A percentile compares a stretch with the other conserved stretches of the same genome.
phyloP scores from a whole-genome alignment of 2,113 vertebrate genomes.

The Corythornis madagascariensis region DNA sequence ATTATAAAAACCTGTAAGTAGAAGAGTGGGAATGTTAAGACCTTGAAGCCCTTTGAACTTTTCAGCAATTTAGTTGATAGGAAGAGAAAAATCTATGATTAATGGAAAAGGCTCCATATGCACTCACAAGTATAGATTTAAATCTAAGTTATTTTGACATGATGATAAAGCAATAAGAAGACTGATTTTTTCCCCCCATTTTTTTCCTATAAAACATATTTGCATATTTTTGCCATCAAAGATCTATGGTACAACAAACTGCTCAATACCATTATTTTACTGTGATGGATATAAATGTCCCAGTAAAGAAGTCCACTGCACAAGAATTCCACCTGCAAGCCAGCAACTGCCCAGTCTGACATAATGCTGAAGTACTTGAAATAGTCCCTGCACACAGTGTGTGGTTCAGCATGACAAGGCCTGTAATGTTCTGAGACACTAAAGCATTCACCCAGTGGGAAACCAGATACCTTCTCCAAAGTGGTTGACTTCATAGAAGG shows the following conservation, averaged over 20 bases:
- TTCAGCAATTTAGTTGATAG: neutral
- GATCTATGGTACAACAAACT: neutral
- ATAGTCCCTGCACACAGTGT: neutral
- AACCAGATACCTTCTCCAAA: neutral
- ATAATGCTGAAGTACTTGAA: neutral
- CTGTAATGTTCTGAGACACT: neutral
- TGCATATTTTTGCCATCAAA: neutral
- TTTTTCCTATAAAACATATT: neutral
- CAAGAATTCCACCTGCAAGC: neutral
- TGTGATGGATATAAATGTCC: neutral
- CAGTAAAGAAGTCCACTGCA: neutral
- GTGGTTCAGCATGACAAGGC: neutral
- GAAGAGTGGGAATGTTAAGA: slow-evolving; percentile 9
- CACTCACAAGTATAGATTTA: neutral
- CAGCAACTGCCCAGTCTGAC: neutral
- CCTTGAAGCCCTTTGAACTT: neutral
- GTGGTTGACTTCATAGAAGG: neutral
- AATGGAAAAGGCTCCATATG: neutral
- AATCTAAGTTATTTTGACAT: neutral
- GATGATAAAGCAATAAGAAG: neutral
- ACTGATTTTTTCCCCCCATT: neutral
- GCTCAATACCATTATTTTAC: neutral
- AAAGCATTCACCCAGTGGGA: neutral
- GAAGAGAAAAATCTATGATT: neutral
- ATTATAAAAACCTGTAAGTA: slow-evolving; percentile 91